A percentile compares a stretch with the other conserved stretches of the same genome.
phyloP scores from a whole-genome alignment of 1,140 invertebrate genomes.

The Macrostomum lignano region DNA sequence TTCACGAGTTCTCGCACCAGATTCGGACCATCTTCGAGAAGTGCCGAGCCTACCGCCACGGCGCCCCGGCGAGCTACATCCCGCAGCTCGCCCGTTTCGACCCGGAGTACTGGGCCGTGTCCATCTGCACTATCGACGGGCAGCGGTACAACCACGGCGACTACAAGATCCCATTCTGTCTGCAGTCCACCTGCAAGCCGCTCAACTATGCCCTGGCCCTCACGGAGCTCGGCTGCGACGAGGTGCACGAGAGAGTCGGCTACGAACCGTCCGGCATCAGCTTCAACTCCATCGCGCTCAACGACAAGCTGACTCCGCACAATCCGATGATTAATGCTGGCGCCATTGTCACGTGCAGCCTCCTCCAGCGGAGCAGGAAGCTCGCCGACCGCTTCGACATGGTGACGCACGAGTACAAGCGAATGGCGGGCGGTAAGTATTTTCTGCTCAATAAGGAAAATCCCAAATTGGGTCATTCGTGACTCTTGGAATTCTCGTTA shows the following conservation, averaged over 20 bases:
- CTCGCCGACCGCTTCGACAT: conserved; percentile 29
- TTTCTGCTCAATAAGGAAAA: too few relatives aligned
- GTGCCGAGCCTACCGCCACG: conserved; percentile 40
- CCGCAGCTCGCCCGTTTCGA: conserved; percentile 31
- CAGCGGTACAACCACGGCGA: conserved; percentile 33
- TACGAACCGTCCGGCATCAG: conserved; percentile 77
- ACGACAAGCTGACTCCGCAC: conserved; percentile 76
- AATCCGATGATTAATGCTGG: conserved; percentile 95
- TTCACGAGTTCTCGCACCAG: conserved; percentile 54
- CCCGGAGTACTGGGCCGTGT: conserved; percentile 60
- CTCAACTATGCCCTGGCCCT: conserved; percentile 8
- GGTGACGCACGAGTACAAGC: conserved; percentile 29
- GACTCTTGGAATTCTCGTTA: too few relatives aligned
- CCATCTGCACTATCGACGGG: conserved; percentile 64
- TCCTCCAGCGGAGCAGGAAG: conserved; percentile 36
- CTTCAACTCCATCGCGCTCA: conserved; percentile 77
- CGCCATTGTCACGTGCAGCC: conserved; percentile 60
- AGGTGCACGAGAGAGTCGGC: conserved; percentile 17
- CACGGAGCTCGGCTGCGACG: conserved; percentile 7
- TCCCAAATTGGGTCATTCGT: too few relatives aligned
- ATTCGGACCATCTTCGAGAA: conserved; percentile 75
- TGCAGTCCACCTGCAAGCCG: conserved; percentile 8
- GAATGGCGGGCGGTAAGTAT: conserved; percentile 54
- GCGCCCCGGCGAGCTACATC: conserved; percentile 7
- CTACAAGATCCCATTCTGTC: conserved; percentile 6